Percentiles rank a stretch among this genome's conserved stretches.
These are phyloP conservation scores for Pollicipes pollicipes DNA, from an alignment of 1,140 invertebrate genomes.

Conservation along the genomic window DNA sequence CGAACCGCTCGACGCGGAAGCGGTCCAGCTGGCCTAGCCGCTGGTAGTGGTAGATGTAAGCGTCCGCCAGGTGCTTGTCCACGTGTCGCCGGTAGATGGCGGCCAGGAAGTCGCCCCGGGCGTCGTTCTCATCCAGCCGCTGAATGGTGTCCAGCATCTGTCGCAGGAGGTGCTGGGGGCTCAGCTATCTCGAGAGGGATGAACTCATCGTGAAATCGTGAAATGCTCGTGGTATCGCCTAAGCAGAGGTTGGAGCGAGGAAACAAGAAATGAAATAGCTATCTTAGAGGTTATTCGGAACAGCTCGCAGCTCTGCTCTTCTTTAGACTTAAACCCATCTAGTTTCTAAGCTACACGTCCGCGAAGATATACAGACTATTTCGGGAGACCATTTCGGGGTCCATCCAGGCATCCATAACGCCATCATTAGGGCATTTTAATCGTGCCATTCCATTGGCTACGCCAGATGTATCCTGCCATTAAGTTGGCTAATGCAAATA, in stretches of 20 bases:
- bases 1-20: constrained; percentile 15
- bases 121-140: constrained; percentile 21
- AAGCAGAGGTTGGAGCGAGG: neutral
- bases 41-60: constrained; percentile 10
- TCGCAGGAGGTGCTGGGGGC: constrained; percentile 20
- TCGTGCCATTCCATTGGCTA: no score
- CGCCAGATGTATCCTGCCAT: no score
- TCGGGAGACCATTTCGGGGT: no score
- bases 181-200: constrained; percentile 12
- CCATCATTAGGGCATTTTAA: no score
- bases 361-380: no score
- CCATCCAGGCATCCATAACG: no score
- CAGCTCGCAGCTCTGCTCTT: no score
- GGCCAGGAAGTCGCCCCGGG: constrained; percentile 27
- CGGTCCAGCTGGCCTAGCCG: constrained; percentile 9
- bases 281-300: no score
- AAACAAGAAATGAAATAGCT: neutral
- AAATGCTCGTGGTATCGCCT: neutral
- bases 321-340: no score
- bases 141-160: constrained; percentile 20
- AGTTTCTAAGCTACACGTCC: no score
- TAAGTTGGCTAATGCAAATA: no score
- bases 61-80: constrained; percentile 21
- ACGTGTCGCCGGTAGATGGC: constrained; percentile 23
- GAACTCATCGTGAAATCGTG: no score